A percentile compares a stretch with the other conserved stretches of the same genome.
These are phyloP conservation scores for Siniperca obscura DNA, from an alignment of 2,797 vertebrate species.

Conservation along the genomic window DNA sequence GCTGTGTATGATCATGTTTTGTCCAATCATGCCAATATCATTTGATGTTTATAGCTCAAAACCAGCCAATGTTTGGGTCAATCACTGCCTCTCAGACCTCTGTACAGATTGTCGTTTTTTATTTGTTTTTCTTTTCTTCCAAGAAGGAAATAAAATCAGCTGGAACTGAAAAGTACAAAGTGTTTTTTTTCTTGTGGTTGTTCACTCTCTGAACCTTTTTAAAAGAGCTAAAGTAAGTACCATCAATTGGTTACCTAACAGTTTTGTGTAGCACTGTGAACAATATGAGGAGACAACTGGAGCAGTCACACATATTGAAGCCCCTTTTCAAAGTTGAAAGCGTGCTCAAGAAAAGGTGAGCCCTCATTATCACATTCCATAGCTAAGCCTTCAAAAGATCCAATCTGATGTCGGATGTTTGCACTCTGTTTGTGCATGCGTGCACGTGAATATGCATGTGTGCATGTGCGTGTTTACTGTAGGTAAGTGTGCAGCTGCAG, in stretches of 20 bases:
- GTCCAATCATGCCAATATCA: conserved; percentile 92
- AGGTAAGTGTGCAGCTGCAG: conserved; percentile 65
- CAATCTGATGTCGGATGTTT: conserved; percentile 49
- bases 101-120: conserved; percentile 94
- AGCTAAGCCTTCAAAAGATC: conserved; percentile 37
- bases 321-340: conserved; percentile 30
- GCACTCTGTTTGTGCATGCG: conserved; percentile 40
- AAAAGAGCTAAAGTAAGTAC: not conserved
- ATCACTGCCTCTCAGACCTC: conserved; percentile 99
- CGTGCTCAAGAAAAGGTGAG: conserved; percentile 26
- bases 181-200: conserved; percentile 7
- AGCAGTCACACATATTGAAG: not conserved
- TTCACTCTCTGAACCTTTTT: not conserved
- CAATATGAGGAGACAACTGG: not conserved
- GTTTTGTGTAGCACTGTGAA: not conserved
- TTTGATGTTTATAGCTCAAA: conserved; percentile 91
- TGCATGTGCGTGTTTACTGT: conserved; percentile 51
- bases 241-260: not conserved
- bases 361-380: conserved; percentile 50
- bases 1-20: conserved; percentile 94
- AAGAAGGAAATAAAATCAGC: conserved; percentile 99
- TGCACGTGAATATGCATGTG: conserved; percentile 39
- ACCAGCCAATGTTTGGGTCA: conserved; percentile 97
- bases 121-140: conserved; percentile 88
- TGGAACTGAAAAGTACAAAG: conserved; percentile 96